phyloP scores from a whole-genome alignment of 1,140 invertebrate species.

The Colletes gigas region DNA sequence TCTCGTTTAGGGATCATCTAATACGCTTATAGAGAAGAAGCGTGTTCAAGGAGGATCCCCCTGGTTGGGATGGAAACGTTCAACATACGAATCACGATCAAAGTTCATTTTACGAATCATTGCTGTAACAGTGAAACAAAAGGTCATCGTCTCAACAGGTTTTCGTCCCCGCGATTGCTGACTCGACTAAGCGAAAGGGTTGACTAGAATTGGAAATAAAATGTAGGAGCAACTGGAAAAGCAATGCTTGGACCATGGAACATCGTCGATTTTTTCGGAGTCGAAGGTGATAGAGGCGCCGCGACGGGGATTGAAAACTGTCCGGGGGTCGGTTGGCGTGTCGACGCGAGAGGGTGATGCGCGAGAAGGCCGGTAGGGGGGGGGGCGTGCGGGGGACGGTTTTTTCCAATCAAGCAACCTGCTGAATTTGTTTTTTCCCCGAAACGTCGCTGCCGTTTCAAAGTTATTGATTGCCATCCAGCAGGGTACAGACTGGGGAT shows the following conservation, averaged over 20 bases:
- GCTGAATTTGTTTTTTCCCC: conserved; percentile 80
- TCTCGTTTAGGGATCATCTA: no score
- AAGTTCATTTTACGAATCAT: no score
- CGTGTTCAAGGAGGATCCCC: no score
- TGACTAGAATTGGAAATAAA: no score
- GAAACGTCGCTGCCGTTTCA: conserved; percentile 77
- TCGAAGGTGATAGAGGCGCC: conserved; percentile 39
- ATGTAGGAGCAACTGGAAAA: not conserved
- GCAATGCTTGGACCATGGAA: not conserved
- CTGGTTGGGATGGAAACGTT: no score
- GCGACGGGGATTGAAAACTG: conserved; percentile 31
- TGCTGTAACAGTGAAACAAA: no score
- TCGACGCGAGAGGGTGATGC: conserved; percentile 30
- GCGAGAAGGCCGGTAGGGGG: not conserved
- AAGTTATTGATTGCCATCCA: conserved; percentile 79
- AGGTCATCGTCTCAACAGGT: no score
- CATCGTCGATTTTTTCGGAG: conserved; percentile 23
- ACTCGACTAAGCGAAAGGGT: no score
- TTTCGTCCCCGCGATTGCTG: no score
- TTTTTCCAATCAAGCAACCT: conserved; percentile 81
- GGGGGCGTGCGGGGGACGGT: conserved; percentile 34
- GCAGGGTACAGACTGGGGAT: conserved; percentile 47
- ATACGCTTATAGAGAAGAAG: no score
- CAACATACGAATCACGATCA: no score
- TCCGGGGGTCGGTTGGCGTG: conserved; percentile 24